Percentiles rank a stretch among this genome's conserved stretches.
Conservation (phyloP, 2,888 invertebrate species). For the Dusona sp. region DNA sequence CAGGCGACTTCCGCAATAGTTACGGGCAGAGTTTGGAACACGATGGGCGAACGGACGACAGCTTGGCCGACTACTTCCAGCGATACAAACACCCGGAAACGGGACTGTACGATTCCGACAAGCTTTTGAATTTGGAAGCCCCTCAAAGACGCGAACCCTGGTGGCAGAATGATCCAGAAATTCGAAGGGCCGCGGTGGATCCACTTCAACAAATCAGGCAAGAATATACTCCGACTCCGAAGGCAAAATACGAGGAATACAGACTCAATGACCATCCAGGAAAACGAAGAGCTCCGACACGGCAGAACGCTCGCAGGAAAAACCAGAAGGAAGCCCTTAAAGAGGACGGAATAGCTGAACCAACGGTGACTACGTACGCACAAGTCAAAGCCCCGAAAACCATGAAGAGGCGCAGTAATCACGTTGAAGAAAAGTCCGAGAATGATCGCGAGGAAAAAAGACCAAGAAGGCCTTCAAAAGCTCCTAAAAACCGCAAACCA, state of each 20-base stretch:
- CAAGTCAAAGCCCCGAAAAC: conserved; percentile 39
- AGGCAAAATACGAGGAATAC: conserved; percentile 81
- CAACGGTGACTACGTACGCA: conserved; percentile 58
- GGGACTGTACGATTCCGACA: conserved; percentile 70
- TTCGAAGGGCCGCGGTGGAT: not conserved
- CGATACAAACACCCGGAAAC: conserved; percentile 76
- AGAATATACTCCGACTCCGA: conserved; percentile 68
- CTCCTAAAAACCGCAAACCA: conserved; percentile 27
- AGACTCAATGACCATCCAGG: conserved; percentile 69
- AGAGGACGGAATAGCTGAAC: conserved; percentile 57
- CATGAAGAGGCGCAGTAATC: conserved; percentile 10
- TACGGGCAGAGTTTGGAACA: conserved; percentile 80
- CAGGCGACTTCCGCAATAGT: conserved; percentile 78
- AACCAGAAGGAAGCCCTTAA: conserved; percentile 15
- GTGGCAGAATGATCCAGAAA: conserved; percentile 36
- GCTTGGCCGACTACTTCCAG: conserved; percentile 77
- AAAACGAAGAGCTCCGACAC: not conserved
- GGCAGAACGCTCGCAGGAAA: conserved; percentile 6
- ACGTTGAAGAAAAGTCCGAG: not conserved
- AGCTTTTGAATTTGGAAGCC: conserved; percentile 57
- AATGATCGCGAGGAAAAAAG: not conserved
- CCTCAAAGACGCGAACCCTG: conserved; percentile 39
- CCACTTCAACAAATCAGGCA: conserved; percentile 30
- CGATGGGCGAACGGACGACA: conserved; percentile 76
- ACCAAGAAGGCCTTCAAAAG: conserved; percentile 30